Evolutionary conservation across 2,113 vertebrate species (phyloP).

Genomic region (Daphoenositta chrysoptera): DNA sequence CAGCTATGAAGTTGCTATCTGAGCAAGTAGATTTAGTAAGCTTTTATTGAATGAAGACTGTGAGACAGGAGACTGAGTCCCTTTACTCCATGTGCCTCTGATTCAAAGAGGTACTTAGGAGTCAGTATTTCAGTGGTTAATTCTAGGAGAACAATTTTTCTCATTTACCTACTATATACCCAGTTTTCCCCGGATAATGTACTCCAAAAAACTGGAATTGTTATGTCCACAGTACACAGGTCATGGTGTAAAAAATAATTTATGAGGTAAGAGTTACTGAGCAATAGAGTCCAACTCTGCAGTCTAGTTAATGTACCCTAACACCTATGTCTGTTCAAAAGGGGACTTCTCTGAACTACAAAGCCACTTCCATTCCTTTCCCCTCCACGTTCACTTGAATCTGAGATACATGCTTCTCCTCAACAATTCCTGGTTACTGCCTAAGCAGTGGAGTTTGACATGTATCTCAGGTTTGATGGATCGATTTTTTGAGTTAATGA

Average conservation of each 20-base stretch:
- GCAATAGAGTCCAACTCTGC: neutral
- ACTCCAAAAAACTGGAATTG: neutral
- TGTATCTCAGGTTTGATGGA: neutral
- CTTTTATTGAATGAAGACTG: neutral
- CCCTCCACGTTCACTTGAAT: neutral
- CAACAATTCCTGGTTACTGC: neutral
- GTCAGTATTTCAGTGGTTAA: neutral
- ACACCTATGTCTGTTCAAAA: neutral
- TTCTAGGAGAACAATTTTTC: neutral
- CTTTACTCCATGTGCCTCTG: neutral
- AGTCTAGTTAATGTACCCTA: neutral
- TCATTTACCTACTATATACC: neutral
- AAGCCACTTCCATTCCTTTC: neutral
- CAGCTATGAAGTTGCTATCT: neutral
- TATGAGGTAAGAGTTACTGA: fast-evolving
- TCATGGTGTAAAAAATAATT: neutral
- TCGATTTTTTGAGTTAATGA: neutral
- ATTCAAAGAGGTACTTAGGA: neutral
- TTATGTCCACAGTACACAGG: neutral
- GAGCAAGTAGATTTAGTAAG: neutral
- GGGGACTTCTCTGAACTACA: neutral
- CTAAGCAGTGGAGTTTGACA: neutral
- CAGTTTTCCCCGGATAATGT: neutral
- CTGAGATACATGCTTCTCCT: neutral
- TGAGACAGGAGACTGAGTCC: neutral